These are phyloP conservation scores for Tonatia bakeri DNA, from an alignment of 2,113 vertebrate species.

Conservation along the genomic window DNA sequence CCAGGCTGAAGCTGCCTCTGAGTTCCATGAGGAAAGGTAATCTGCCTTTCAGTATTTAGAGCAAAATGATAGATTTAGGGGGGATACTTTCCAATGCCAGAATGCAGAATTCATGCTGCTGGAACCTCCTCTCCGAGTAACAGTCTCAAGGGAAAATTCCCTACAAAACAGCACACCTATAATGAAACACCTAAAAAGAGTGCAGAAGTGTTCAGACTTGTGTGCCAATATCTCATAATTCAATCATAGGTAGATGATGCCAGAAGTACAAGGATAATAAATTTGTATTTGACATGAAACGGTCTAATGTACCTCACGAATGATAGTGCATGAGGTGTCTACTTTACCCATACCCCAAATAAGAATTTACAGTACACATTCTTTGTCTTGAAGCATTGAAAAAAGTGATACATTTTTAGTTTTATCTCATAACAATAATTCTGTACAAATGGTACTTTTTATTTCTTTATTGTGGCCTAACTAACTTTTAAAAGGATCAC, in stretches of 20 bases:
- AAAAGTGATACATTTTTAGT: not conserved
- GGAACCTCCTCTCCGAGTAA: not conserved
- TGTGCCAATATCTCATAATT: not conserved
- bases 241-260: not conserved
- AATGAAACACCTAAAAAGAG: not conserved
- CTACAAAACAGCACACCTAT: not conserved
- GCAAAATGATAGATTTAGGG: not conserved
- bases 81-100: not conserved
- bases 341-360: not conserved
- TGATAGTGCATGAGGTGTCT: not conserved
- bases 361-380: not conserved
- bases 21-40: not conserved
- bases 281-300: not conserved
- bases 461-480: not conserved
- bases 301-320: not conserved
- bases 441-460: not conserved
- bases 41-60: not conserved
- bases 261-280: not conserved
- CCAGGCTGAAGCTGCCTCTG: not conserved
- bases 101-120: not conserved
- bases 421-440: constrained; percentile 8
- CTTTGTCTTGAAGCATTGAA: not conserved
- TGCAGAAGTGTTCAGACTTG: not conserved
- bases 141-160: not conserved
- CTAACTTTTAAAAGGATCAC: not conserved